phyloP scores from a whole-genome alignment of 2,113 vertebrate species.

The Gobio gobio region DNA sequence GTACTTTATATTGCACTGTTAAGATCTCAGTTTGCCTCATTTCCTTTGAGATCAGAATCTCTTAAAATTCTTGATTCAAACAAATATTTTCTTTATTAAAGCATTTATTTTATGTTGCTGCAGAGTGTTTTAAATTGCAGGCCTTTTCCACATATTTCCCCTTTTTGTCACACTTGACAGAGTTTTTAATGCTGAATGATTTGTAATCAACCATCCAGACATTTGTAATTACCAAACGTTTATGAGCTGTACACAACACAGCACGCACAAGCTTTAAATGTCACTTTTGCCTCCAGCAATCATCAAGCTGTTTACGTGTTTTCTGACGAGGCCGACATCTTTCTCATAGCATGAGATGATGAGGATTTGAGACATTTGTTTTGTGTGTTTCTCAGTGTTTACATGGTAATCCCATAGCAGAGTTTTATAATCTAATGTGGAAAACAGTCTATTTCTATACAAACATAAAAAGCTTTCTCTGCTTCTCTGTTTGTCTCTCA shows the following conservation, averaged over 20 bases:
- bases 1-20: neutral
- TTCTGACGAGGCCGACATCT: slow-evolving; percentile 4
- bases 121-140: neutral
- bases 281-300: slow-evolving; percentile 19
- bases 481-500: neutral
- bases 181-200: slow-evolving; percentile 32
- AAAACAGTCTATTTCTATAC: neutral
- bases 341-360: neutral
- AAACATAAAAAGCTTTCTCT: neutral
- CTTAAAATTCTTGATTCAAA: neutral
- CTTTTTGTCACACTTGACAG: slow-evolving; percentile 8
- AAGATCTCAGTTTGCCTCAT: neutral
- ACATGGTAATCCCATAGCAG: neutral
- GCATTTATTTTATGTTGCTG: neutral
- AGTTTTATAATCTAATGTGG: slow-evolving; percentile 4
- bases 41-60: neutral
- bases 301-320: slow-evolving; percentile 16
- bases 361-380: neutral
- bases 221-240: slow-evolving; percentile 31
- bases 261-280: slow-evolving; percentile 31
- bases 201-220: slow-evolving; percentile 42
- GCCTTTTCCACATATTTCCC: neutral
- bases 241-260: slow-evolving; percentile 32
- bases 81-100: neutral
- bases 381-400: slow-evolving; percentile 1